phyloP scores from a whole-genome alignment of 30 jellyfish, hydroid and myxozoan species.

The Chrysaora quinquecirrha region DNA sequence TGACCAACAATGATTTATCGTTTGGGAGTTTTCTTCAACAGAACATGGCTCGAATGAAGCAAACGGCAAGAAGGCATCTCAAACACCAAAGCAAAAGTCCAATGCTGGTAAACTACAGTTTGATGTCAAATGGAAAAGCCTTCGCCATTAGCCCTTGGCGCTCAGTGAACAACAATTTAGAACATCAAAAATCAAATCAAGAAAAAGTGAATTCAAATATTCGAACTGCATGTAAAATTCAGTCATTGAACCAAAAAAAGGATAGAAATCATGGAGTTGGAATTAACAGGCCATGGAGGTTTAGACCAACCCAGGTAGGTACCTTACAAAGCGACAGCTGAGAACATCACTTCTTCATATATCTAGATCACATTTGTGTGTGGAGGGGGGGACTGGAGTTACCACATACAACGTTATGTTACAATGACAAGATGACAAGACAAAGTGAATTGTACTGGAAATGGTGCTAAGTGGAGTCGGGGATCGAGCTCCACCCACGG shows the following conservation, averaged over 20 bases:
- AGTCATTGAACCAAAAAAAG: not conserved
- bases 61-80: slow-evolving; percentile 5
- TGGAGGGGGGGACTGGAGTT: no score
- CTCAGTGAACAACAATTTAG: slow-evolving; percentile 5
- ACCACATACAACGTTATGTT: no score
- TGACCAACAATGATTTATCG: no score
- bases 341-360: no score
- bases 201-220: not conserved
- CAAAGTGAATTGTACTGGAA: no score
- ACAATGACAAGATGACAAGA: no score
- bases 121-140: not conserved
- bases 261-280: not conserved
- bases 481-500: no score
- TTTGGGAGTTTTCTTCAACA: no score
- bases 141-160: slow-evolving; percentile 46
- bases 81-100: slow-evolving; percentile 26
- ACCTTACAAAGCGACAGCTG: no score
- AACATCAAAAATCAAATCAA: not conserved
- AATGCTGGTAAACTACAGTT: not conserved
- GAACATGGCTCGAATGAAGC: slow-evolving; percentile 52
- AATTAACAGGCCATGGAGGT: not conserved
- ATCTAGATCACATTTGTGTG: no score
- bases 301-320: slow-evolving; percentile 2
- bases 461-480: no score
- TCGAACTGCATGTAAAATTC: slow-evolving; percentile 13